Base-by-base conservation (phyloP, 2,888 invertebrate species). In the Nomada goodeniana region DNA sequence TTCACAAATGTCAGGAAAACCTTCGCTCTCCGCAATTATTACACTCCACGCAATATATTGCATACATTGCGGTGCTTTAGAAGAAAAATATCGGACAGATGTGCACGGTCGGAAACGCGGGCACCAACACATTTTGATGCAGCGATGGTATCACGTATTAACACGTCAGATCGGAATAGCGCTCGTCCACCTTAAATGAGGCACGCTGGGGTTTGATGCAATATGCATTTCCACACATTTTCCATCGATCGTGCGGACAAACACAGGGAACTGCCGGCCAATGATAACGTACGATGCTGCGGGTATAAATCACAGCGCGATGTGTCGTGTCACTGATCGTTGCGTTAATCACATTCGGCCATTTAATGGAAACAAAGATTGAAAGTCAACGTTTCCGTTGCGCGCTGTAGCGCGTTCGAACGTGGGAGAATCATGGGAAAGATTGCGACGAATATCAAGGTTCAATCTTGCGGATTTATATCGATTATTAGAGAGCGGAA, bases 161-260 rank as follows among this genome's bases (percentile, higher is more conserved):
- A 78, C 79, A 67, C 79, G 71, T 79, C 67, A 68, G 55, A 63
- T 52, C n/a, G 26, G 61, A 72, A 69, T 76, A 13, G 68, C 42
- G 15, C 70, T 71, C 42, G 71, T 63, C 71, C 42, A 63, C 79
- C 80, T 80, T 80, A 80, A 80, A 80, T 72, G 80, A 80, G 71
- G 72, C 80, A 68, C 79, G 26, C 42, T 44, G 61, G 72, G 72
- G 29, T 79, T 79, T 61, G 80, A 73, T 73, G 80, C 67, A 68
- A 79, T 73, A 72, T 68, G 72, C 72, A 80, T 80, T 73, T 63
- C 72, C 80, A 71, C 80, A 79, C 68, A 73, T 72, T 80, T 80
- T 79, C 80, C 67, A 80, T 80, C 79, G 72, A 80, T 79, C 80
- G 67, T 29, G 18, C 60, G 59, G 47, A 36, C 64, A 55, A 73